Evolutionary conservation across 1,140 invertebrate species (phyloP).

Genomic region (Meloidogyne hapla): DNA sequence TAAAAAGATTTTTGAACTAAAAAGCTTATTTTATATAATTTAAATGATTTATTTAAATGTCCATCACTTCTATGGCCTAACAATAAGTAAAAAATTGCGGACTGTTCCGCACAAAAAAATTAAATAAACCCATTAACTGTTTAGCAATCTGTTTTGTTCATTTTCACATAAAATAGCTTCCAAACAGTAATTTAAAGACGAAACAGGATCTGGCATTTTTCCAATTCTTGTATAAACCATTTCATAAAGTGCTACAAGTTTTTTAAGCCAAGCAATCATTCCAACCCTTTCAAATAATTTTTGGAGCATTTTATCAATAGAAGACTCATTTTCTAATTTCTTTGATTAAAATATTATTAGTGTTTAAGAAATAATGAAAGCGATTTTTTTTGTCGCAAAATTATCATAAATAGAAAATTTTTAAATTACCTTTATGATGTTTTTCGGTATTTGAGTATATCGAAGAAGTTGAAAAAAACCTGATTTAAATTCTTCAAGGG

Average conservation of each 20-base stretch:
- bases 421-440: conserved; percentile 3
- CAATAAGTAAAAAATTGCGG: background rate
- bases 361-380: too few relatives aligned
- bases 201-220: background rate
- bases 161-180: conserved; percentile 10
- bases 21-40: too few relatives aligned
- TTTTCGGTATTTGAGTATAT: background rate
- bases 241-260: conserved; percentile 14
- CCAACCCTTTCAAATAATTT: background rate
- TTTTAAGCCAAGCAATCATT: conserved; percentile 20
- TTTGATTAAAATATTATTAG: background rate
- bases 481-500: background rate
- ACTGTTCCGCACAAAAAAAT: background rate
- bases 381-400: too few relatives aligned
- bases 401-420: background rate
- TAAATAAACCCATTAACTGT: conserved; percentile 2
- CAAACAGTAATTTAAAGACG: background rate
- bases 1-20: too few relatives aligned
- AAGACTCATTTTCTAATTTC: background rate
- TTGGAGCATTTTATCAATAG: conserved; percentile 1
- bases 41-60: too few relatives aligned
- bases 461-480: conserved; percentile 19
- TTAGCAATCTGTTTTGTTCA: background rate
- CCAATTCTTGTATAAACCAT: background rate
- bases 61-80: too few relatives aligned